phyloP scores from a whole-genome alignment of 2,797 vertebrate genomes.

The Acipenser ruthenus region DNA sequence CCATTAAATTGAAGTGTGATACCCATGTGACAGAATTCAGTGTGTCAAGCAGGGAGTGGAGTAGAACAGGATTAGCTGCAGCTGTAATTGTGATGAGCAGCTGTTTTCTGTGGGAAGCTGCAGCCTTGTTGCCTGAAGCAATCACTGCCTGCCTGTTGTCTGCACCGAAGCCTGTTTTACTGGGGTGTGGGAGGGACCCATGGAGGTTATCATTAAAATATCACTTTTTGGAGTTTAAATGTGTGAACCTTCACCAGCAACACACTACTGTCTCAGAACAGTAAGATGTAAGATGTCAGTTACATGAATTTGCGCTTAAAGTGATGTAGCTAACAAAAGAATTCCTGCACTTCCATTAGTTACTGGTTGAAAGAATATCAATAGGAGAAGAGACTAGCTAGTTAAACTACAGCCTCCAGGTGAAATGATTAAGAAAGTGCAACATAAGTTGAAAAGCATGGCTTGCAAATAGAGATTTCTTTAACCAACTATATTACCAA shows the following conservation, averaged over 20 bases:
- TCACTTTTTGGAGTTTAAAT: not conserved
- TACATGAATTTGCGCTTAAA: too few relatives aligned
- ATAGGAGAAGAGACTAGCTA: too few relatives aligned
- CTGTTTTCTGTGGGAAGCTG: slow-evolving; percentile 8
- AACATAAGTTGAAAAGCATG: too few relatives aligned
- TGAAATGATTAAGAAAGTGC: too few relatives aligned
- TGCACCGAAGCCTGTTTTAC: not conserved
- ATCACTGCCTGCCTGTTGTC: slow-evolving; percentile 1
- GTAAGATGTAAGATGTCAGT: too few relatives aligned
- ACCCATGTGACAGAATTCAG: not conserved
- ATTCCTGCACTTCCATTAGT: too few relatives aligned
- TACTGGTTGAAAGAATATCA: too few relatives aligned
- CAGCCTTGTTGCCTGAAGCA: not conserved
- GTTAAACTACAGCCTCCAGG: too few relatives aligned
- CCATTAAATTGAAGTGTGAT: not conserved
- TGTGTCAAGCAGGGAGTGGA: not conserved
- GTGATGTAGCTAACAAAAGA: too few relatives aligned
- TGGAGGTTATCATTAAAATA: not conserved
- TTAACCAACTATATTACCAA: too few relatives aligned
- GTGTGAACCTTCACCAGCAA: not conserved
- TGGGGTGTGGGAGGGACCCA: not conserved
- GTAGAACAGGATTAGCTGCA: slow-evolving; percentile 13
- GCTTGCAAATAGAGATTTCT: too few relatives aligned
- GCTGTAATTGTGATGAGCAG: slow-evolving; percentile 4
- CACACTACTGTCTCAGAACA: too few relatives aligned